Conservation (phyloP, 1,140 invertebrate species). For the Eulimnadia texana region DNA sequence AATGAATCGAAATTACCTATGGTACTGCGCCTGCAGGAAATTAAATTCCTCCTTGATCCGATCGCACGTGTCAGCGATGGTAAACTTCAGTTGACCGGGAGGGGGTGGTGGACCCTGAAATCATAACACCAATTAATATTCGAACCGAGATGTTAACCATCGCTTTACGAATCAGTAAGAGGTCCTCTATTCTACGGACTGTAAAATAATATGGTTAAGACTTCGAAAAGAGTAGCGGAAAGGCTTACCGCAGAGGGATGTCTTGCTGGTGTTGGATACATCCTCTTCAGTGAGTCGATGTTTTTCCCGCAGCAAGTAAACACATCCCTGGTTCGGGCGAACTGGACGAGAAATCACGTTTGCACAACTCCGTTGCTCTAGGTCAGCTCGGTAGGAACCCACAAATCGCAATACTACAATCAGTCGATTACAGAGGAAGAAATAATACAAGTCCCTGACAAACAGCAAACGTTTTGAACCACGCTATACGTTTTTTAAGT, state of each 20-base stretch:
- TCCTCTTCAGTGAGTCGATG: slow-evolving; percentile 21
- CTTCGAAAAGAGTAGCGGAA: neutral
- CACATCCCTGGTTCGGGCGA: neutral
- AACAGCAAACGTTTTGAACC: neutral
- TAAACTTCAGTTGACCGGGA: slow-evolving; percentile 87
- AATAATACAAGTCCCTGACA: neutral
- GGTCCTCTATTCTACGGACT: too few relatives aligned
- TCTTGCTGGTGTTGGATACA: slow-evolving; percentile 43
- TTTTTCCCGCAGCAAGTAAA: neutral
- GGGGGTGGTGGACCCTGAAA: slow-evolving; percentile 70
- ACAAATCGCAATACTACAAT: too few relatives aligned
- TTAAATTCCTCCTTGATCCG: slow-evolving; percentile 98
- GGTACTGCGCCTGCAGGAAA: slow-evolving; percentile 95
- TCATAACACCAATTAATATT: slow-evolving; percentile 26
- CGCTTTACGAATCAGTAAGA: neutral
- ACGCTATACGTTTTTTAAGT: neutral
- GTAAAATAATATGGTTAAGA: neutral
- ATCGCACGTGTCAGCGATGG: slow-evolving; percentile 88
- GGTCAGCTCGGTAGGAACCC: too few relatives aligned
- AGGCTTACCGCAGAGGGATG: slow-evolving; percentile 41
- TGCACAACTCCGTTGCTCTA: too few relatives aligned
- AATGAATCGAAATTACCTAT: slow-evolving; percentile 65
- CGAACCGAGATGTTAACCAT: slow-evolving; percentile 8
- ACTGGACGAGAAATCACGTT: too few relatives aligned
- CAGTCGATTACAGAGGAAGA: too few relatives aligned